Base-by-base conservation (phyloP, 2,113 vertebrate genomes). In the Carassius auratus region DNA sequence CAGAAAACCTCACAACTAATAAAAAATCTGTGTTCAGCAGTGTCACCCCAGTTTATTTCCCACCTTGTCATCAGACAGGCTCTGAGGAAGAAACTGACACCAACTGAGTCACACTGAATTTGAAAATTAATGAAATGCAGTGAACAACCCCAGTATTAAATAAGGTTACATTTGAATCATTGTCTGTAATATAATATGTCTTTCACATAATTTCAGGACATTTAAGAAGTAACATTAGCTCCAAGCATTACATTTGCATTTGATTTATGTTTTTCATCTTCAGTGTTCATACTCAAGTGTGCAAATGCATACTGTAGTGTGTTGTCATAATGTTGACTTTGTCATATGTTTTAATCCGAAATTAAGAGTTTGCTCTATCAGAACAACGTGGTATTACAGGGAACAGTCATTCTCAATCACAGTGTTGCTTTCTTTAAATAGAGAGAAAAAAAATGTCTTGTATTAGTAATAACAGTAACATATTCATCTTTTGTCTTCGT, bases 21-120 rank as follows among this genome's bases (percentile, higher is more conserved):
- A 62, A 14, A 79, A 79, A 79, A 42, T 45, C 57, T 62, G 36
- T 79, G 36, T 62, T 79, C 36, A 79, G 57, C 77, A 42, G 57
- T 23, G 30, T 42, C 57, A n/a, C 10, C 45, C 10, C 45, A 48
- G 14, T 57, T 57, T 77, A 14, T 62, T 78, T 55, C 38, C 55
- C 76, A 78, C 17, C 33, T 59, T 26, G 21, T 64, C 57, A 45
- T 26, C 23, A 42, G 57, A 45, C 14, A 23, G 7, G 12, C 13
- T 62, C 38, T 26, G 38, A 62, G 77, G 36, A 80, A 9, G 36
- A 45, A 80, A 64, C 36, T 61, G 33, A 78, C 55, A 38, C 19
- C 55, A n/a, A 45, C 12, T 45, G 19, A 45, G 57, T 64, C 57
- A 42, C 57, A 62, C 36, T 64, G 57, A 61, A 80, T 80, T 79